Evolutionary conservation across 2,888 invertebrate genomes (phyloP).

Genomic region (Hirtodrosophila cameraria): DNA sequence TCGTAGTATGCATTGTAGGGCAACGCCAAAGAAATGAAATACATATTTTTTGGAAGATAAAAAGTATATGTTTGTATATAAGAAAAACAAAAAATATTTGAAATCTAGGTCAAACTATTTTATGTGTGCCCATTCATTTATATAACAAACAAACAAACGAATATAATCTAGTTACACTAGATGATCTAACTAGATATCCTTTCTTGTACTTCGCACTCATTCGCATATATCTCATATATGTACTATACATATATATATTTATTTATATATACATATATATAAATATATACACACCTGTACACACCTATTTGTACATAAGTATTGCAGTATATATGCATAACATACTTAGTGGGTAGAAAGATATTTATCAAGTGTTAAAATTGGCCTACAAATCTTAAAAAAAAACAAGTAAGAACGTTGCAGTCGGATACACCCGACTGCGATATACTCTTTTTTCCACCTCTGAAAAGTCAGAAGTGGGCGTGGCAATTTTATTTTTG

Average conservation of each 20-base stretch:
- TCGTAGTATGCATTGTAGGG: conserved; percentile 15
- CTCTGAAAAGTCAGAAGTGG: no score
- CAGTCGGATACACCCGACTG: no score
- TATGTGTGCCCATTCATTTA: conserved; percentile 46
- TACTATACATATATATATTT: neutral
- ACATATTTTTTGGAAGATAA: conserved; percentile 21
- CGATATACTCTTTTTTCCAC: no score
- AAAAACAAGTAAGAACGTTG: no score
- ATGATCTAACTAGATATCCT: conserved; percentile 42
- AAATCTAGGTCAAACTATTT: conserved; percentile 78
- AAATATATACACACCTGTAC: no score
- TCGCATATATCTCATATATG: conserved; percentile 4
- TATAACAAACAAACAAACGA: conserved; percentile 29
- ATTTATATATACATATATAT: neutral
- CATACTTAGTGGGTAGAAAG: neutral
- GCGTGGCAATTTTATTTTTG: no score
- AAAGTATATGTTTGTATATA: conserved; percentile 34
- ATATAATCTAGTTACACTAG: conserved; percentile 2
- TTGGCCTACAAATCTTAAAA: conserved; percentile 46
- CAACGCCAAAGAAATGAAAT: conserved; percentile 23
- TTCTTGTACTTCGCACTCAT: conserved; percentile 34
- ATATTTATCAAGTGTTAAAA: conserved; percentile 46
- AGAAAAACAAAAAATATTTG: conserved; percentile 53
- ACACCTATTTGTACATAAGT: no score
- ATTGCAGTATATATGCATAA: neutral